phyloP scores from a whole-genome alignment of 2,797 vertebrate species.

The Myripristis jacobus region DNA sequence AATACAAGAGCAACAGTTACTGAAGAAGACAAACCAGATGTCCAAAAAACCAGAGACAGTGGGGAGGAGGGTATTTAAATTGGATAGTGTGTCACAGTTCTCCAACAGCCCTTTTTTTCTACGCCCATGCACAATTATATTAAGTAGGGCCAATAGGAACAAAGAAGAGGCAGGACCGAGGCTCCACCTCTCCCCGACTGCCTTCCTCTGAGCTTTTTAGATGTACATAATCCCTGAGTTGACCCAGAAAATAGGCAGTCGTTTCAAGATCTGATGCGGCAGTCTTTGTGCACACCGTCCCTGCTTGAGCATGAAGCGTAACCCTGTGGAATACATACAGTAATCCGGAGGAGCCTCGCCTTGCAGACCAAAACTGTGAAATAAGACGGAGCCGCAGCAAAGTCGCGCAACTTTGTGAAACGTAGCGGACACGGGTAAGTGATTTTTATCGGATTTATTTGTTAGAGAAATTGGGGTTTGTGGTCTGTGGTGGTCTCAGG shows the following conservation, averaged over 20 bases:
- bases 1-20: constrained; percentile 33
- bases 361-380: constrained; percentile 42
- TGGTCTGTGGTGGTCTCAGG: constrained; percentile 52
- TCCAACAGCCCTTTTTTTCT: constrained; percentile 70
- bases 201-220: constrained; percentile 82
- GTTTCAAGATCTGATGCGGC: constrained; percentile 84
- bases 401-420: constrained; percentile 80
- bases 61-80: constrained; percentile 77
- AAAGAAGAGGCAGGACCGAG: constrained; percentile 79
- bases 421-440: constrained; percentile 78
- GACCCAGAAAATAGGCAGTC: constrained; percentile 87
- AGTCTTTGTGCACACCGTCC: constrained; percentile 80
- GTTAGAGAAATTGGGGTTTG: constrained; percentile 44
- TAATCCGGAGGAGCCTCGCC: constrained; percentile 68
- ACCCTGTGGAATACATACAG: constrained; percentile 78
- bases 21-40: constrained; percentile 65
- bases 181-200: constrained; percentile 80
- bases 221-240: constrained; percentile 87
- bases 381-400: constrained; percentile 61
- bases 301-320: constrained; percentile 81
- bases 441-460: constrained; percentile 57
- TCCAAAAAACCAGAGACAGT: constrained; percentile 68
- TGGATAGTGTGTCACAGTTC: constrained; percentile 76
- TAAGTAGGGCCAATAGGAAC: constrained; percentile 86
- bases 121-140: constrained; percentile 84